These are phyloP conservation scores for Watsonalla cultraria DNA, from an alignment of 2,888 invertebrate genomes.

Conservation along the genomic window DNA sequence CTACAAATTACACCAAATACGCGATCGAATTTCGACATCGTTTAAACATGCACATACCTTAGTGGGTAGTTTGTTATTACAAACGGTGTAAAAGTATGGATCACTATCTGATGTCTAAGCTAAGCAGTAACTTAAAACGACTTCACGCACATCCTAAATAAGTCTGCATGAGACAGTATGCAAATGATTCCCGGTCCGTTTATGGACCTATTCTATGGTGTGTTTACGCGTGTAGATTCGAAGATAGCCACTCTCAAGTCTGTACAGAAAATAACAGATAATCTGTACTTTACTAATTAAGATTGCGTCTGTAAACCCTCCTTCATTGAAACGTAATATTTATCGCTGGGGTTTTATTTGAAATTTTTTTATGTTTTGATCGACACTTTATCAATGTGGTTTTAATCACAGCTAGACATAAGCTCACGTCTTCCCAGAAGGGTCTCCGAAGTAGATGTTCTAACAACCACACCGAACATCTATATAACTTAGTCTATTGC, in stretches of 20 bases:
- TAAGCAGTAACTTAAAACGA: neutral
- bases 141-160: neutral
- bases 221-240: constrained; percentile 37
- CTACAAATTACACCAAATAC: too few relatives aligned
- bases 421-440: too few relatives aligned
- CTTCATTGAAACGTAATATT: neutral
- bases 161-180: constrained; percentile 13
- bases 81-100: too few relatives aligned
- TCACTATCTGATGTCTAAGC: too few relatives aligned
- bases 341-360: neutral
- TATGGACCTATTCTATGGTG: constrained; percentile 22
- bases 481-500: too few relatives aligned
- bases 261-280: neutral
- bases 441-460: too few relatives aligned
- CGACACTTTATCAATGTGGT: too few relatives aligned
- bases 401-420: too few relatives aligned
- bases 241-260: constrained; percentile 20
- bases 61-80: too few relatives aligned
- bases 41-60: too few relatives aligned
- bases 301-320: neutral
- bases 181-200: constrained; percentile 22
- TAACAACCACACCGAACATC: too few relatives aligned
- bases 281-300: constrained; percentile 22
- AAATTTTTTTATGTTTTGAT: neutral
- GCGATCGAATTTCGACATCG: too few relatives aligned